phyloP scores from a whole-genome alignment of 2,113 vertebrate genomes.

The Eudorcas thomsonii region DNA sequence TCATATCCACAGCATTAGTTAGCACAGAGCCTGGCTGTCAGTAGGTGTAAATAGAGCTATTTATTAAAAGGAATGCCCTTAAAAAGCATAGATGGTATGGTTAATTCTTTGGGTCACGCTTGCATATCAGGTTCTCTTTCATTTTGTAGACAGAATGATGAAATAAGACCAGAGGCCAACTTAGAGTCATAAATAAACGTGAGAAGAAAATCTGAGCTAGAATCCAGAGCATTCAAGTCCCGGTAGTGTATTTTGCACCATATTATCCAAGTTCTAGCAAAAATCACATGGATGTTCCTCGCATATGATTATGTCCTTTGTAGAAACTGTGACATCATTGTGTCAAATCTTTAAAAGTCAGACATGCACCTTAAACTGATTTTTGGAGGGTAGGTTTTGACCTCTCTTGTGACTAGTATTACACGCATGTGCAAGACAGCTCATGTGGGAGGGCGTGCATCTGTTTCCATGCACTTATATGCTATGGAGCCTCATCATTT shows the following conservation, averaged over 20 bases:
- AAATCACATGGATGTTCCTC: background rate
- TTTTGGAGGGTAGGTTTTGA: background rate
- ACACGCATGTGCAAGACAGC: background rate
- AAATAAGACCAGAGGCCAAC: background rate
- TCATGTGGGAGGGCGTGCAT: background rate
- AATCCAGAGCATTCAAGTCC: background rate
- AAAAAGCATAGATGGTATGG: background rate
- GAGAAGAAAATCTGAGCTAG: background rate
- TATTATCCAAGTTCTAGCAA: background rate
- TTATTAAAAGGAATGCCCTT: background rate
- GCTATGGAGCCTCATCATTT: background rate
- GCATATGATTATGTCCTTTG: background rate
- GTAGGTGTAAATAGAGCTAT: background rate
- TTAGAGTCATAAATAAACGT: background rate
- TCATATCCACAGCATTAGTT: background rate
- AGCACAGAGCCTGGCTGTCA: background rate
- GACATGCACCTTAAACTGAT: background rate
- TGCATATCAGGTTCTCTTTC: background rate
- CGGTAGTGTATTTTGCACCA: background rate
- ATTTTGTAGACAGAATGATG: background rate
- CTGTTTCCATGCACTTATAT: background rate
- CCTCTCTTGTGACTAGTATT: background rate
- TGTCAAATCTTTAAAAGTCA: background rate
- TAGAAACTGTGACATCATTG: background rate
- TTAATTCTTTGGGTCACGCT: background rate